Base-by-base conservation (phyloP, 1,140 invertebrate species). In the Drusus annulatus region DNA sequence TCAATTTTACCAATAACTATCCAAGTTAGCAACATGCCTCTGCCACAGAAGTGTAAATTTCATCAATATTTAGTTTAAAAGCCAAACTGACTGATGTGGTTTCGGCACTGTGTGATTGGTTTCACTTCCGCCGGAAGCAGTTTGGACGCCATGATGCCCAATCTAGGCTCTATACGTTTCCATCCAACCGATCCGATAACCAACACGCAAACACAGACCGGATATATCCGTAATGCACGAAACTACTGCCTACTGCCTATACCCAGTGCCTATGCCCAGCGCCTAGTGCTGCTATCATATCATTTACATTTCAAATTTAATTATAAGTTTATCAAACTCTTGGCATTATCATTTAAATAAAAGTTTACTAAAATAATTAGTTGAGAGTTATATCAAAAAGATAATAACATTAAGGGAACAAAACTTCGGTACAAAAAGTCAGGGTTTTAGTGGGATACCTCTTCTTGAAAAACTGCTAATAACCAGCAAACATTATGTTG, bases 91-190 rank as follows among this genome's bases (percentile, higher is more conserved):
- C 62, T 65, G 16, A 31, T 31, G 62, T 31, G 62, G 62, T 31
- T 65, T 65, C 25, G 62, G 62, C 23, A 65, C 62, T 65, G 62
- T 65, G 23, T 65, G 62, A 65, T 65, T 65, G 62, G 23, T 65
- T 65, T 65, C 25, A 25, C 62, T 28, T 65, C 62, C 62, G 62
- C 62, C 62, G 62, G 62, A 65, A 65, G 62, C 62, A 65, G 62
- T 65, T 65, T 65, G 62, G 62, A 65, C 62, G 62, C 62, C 62
- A 65, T 65, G 62, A 65, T 65, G 62, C 62, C 62, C 62, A 65
- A 65, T 65, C 62, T 65, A 65, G 25, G 62, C 62, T 21, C 62
- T 65, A 65, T 31, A 65, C 62, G 36, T 65, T 65, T 65, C 62
- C 62, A 65, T 65, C 62, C 62, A 28, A 25, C 28, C 62, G 23